A percentile compares a stretch with the other conserved stretches of the same genome.
These are phyloP conservation scores for Myxocyprinus asiaticus DNA, from an alignment of 2,113 vertebrate species.

Conservation along the genomic window DNA sequence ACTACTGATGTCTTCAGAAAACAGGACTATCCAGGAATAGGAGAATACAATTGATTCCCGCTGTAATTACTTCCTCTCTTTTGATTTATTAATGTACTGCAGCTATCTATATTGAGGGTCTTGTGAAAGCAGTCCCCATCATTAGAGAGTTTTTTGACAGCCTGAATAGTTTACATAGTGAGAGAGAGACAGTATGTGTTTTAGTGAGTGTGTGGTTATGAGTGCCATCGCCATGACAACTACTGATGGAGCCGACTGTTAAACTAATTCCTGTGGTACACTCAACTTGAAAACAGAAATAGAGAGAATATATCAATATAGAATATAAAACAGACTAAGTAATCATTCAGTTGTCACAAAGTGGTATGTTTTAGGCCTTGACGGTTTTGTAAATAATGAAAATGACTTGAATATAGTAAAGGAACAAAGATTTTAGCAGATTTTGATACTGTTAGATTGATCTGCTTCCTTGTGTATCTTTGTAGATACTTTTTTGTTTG, in stretches of 20 bases:
- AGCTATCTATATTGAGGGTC: conserved; percentile 91
- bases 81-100: conserved; percentile 76
- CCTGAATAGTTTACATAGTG: conserved; percentile 20
- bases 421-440: conserved; percentile 57
- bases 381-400: conserved; percentile 86
- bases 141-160: conserved; percentile 64
- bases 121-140: conserved; percentile 82
- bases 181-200: conserved; percentile 58
- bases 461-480: conserved; percentile 34
- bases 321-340: conserved; percentile 9
- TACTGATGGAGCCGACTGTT: conserved; percentile 78
- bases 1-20: conserved; percentile 84
- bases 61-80: conserved; percentile 63
- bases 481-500: too few relatives aligned
- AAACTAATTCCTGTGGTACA: conserved; percentile 64
- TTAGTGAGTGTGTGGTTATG: conserved; percentile 52
- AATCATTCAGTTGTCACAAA: conserved; percentile 57
- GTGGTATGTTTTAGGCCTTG: conserved; percentile 78
- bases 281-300: conserved; percentile 60
- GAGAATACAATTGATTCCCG: conserved; percentile 48
- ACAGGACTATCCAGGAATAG: conserved; percentile 50
- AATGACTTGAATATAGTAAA: conserved; percentile 68
- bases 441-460: conserved; percentile 69
- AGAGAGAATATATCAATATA: conserved; percentile 52
- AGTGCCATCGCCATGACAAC: conserved; percentile 76